Conservation (phyloP, 2,797 vertebrate species). For the Natrix natrix region DNA sequence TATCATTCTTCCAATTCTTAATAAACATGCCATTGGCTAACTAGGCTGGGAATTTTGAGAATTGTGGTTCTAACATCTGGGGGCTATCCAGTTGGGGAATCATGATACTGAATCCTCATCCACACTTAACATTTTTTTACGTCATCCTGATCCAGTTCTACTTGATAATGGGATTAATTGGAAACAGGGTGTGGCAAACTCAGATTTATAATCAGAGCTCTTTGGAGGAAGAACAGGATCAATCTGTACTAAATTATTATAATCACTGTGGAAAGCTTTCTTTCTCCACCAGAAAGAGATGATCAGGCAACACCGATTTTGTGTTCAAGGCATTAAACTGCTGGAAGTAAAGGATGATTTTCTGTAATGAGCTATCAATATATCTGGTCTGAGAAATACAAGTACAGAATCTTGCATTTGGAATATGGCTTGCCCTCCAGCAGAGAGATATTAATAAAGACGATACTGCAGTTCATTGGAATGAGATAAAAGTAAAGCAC, state of each 20-base stretch:
- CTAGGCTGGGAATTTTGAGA: neutral
- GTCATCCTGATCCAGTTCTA: neutral
- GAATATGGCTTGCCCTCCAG: neutral
- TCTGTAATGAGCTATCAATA: too few relatives aligned
- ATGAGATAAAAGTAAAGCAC: constrained; percentile 17
- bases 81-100: neutral
- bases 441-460: neutral
- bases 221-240: neutral
- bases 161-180: neutral
- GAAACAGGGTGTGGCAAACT: neutral
- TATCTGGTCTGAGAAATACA: neutral
- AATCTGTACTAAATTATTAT: neutral
- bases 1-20: neutral
- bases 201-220: neutral
- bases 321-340: neutral
- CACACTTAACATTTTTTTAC: neutral
- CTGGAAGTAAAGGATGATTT: neutral
- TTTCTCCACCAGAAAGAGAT: neutral
- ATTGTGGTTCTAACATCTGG: neutral
- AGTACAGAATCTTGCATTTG: neutral
- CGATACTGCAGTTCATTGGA: neutral
- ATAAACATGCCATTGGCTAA: neutral
- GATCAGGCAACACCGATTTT: neutral
- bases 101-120: neutral
- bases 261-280: neutral